Evolutionary conservation across 2,113 vertebrate genomes (phyloP).

Genomic region (Patagioenas fasciata): DNA sequence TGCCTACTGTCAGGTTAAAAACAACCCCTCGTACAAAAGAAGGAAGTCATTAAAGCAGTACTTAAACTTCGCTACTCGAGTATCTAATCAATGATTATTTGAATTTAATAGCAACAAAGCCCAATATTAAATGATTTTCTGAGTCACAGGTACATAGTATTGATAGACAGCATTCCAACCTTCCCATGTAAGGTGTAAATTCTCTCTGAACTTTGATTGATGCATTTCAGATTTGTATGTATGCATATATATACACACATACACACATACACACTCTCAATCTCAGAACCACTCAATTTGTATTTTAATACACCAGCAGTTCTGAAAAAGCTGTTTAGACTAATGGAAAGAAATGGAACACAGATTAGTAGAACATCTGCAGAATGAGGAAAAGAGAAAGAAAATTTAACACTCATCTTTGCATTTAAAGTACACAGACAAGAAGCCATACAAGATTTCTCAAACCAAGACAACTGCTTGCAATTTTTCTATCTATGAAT

Average conservation of each 20-base stretch:
- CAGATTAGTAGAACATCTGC: neutral
- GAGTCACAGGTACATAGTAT: neutral
- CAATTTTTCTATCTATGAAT: neutral
- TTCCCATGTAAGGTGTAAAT: neutral
- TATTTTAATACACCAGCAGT: neutral
- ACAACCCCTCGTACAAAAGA: slow-evolving; percentile 22
- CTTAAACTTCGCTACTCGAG: neutral
- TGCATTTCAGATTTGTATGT: neutral
- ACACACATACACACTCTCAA: rapidly evolving
- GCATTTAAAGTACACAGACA: neutral
- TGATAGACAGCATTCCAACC: neutral
- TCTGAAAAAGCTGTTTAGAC: neutral
- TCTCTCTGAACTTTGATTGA: neutral
- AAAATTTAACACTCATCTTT: neutral
- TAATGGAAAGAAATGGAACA: neutral
- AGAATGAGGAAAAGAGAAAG: neutral
- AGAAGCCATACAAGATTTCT: neutral
- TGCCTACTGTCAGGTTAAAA: slow-evolving; percentile 27
- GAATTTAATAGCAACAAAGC: neutral
- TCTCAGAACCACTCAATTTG: neutral
- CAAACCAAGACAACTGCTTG: neutral
- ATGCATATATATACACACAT: rapidly evolving
- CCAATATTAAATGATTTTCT: neutral
- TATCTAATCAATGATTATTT: neutral
- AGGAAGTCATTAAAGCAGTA: slow-evolving; percentile 29